Percentiles rank a stretch among this genome's conserved stretches.
phyloP scores from a whole-genome alignment of 2,888 invertebrate genomes.

The Beris morrisii region DNA sequence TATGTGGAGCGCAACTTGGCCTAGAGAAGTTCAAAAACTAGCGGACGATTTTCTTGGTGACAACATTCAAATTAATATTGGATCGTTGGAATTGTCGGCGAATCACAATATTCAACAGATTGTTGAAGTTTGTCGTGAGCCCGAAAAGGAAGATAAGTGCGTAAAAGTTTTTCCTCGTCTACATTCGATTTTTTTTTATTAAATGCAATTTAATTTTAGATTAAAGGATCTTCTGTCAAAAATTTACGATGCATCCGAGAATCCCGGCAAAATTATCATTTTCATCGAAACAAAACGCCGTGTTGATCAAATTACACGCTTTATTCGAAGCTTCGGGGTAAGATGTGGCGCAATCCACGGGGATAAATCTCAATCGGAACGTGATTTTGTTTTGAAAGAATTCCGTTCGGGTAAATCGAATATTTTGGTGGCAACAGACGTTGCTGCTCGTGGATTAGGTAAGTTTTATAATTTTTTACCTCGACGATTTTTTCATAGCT shows the following conservation, averaged over 20 bases:
- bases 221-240: conserved; percentile 50
- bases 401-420: conserved; percentile 82
- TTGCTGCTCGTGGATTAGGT: conserved; percentile 87
- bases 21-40: conserved; percentile 88
- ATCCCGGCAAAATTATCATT: conserved; percentile 83
- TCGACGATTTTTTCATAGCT: no score
- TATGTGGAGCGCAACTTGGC: conserved; percentile 99
- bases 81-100: conserved; percentile 77
- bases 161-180: background rate
- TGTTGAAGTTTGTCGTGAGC: conserved; percentile 75
- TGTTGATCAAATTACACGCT: conserved; percentile 82
- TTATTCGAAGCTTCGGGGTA: conserved; percentile 80
- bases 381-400: conserved; percentile 87
- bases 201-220: conserved; percentile 1
- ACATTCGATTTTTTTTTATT: background rate
- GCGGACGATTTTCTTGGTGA: conserved; percentile 91
- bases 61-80: conserved; percentile 88
- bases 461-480: background rate
- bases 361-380: conserved; percentile 91
- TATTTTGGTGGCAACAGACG: conserved; percentile 95
- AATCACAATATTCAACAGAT: conserved; percentile 88
- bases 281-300: conserved; percentile 96
- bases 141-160: conserved; percentile 67
- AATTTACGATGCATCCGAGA: conserved; percentile 80
- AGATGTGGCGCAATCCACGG: conserved; percentile 89